Conservation (phyloP, 2,113 vertebrate species). For the Limnothrissa miodon region DNA sequence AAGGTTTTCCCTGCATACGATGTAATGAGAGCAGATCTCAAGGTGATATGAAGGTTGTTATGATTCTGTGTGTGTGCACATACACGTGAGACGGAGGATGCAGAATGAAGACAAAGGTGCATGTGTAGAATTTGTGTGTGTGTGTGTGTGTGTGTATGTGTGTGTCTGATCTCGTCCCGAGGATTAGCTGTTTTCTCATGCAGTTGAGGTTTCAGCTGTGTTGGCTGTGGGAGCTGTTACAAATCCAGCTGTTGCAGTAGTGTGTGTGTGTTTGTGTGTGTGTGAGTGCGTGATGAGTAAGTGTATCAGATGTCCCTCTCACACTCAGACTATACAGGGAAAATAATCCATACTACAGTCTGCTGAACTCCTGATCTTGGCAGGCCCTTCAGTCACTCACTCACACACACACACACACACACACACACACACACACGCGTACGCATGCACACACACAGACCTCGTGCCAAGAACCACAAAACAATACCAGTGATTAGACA, state of each 20-base stretch:
- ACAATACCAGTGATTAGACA: background rate
- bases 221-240: background rate
- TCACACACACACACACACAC: slow-evolving; percentile 2
- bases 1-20: background rate
- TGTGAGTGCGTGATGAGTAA: slow-evolving; percentile 19
- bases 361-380: slow-evolving; percentile 38
- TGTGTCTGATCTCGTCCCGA: background rate
- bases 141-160: background rate
- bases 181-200: slow-evolving; percentile 11
- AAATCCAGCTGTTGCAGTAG: slow-evolving; percentile 31
- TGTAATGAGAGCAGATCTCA: background rate
- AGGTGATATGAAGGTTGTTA: background rate
- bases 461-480: background rate
- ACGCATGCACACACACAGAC: background rate
- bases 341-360: slow-evolving; percentile 50
- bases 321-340: background rate
- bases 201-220: background rate
- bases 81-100: background rate
- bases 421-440: slow-evolving; percentile 45
- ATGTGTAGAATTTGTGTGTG: too few species aligned
- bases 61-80: background rate
- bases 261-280: slow-evolving; percentile 18
- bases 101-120: background rate
- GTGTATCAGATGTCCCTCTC: slow-evolving; percentile 37
- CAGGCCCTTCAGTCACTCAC: slow-evolving; percentile 23